Evolutionary conservation across 2,888 invertebrate species (phyloP), one percentile per base, ranked within the genome.

Genomic region (Prostheceraeus crozeri): DNA sequence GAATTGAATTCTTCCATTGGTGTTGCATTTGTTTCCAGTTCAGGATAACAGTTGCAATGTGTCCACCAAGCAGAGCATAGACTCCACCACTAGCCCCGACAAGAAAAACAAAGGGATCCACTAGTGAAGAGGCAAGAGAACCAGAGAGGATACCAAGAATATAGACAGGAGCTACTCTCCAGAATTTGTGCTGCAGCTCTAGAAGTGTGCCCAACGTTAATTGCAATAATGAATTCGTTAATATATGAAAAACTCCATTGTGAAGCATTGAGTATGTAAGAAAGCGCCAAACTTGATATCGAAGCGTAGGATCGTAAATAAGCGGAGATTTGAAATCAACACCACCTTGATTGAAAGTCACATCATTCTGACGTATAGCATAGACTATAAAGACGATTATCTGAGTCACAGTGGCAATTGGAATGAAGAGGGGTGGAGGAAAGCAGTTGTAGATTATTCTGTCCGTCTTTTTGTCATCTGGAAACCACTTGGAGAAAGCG

Each of bases 1-100:
- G 23, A 16, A 4, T 16, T 1, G 71, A 69, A 14, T 71, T 69
- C 65, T 71, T 80, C 65, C 86, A 82, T 1, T 89, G 89, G 73
- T 85, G 89, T 70, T 91, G 87, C 94, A 98, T 96, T 78, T 98
- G 90, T 14, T 82, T 81, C 88, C 90, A 98, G 77, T 98, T 98
- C 84, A 90, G 84, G 57, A 90, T 83, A 59, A 93, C 86, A 31
- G 88, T 88, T 1, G 91, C 87, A 55, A 93, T 82, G 71, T 94
- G 91, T 0, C 91, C 93, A 0, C 90, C 85, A 46, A 94, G 86
- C 11, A 94, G 76, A 1, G 93, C 89, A 71, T 94, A 94, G 2
- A 91, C 91, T 0, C 93, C 93, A 1, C 91, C 93, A 27, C 89
- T 89, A 4, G 93, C 93, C 0, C 94, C 94, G 0, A 89, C 91